Conservation (phyloP, 23 tunicate species). For the Clavelina lepadiformis region DNA sequence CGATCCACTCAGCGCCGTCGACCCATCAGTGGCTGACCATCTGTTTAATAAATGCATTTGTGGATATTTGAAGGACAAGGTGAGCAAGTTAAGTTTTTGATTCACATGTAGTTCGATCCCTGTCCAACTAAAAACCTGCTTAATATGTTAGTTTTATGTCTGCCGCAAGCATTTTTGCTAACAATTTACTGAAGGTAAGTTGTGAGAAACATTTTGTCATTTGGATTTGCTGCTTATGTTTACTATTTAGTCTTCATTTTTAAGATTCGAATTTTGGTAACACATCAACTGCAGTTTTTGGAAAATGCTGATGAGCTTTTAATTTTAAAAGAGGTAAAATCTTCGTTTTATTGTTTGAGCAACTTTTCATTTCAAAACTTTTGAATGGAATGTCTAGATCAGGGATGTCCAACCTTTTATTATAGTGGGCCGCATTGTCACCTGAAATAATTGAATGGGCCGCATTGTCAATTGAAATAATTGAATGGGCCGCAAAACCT, state of each 20-base stretch:
- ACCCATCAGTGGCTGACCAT: constrained; percentile 67
- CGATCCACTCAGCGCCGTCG: constrained; percentile 95
- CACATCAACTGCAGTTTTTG: constrained; percentile 80
- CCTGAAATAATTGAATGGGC: too few relatives aligned
- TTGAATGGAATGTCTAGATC: background rate
- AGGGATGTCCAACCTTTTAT: too few relatives aligned
- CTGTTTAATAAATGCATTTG: constrained; percentile 68
- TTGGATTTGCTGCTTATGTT: too few relatives aligned
- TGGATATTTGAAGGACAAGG: constrained; percentile 56
- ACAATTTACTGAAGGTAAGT: too few relatives aligned
- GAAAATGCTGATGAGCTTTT: constrained; percentile 64
- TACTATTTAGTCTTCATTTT: constrained; percentile 9
- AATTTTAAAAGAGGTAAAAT: constrained; percentile 68
- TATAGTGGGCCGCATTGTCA: background rate
- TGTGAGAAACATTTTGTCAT: too few relatives aligned
- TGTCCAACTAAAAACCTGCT: background rate
- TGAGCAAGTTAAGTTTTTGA: background rate
- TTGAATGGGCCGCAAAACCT: too few relatives aligned
- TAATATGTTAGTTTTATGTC: too few relatives aligned
- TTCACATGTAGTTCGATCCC: background rate
- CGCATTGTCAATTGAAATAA: background rate
- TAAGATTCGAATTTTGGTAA: constrained; percentile 76
- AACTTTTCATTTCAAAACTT: background rate
- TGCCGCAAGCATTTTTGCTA: too few relatives aligned
- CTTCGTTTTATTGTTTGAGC: background rate